These are phyloP conservation scores for Subanguina moxae DNA, from an alignment of 1,140 invertebrate species.

Conservation along the genomic window DNA sequence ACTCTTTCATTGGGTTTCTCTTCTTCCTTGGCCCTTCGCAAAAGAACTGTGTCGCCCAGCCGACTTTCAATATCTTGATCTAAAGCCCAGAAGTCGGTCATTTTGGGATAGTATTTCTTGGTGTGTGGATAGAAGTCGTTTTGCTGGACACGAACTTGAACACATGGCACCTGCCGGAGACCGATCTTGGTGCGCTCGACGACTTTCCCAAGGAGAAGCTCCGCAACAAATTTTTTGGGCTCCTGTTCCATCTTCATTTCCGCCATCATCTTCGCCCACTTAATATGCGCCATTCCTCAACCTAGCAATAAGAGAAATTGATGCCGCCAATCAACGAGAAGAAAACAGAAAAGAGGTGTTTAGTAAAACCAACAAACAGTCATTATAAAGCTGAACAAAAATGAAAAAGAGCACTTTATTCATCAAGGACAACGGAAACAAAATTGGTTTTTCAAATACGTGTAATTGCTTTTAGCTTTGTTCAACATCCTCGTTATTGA, in stretches of 20 bases:
- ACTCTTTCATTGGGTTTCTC: slow-evolving; percentile 38
- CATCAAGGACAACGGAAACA: neutral
- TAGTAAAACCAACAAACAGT: too few species aligned
- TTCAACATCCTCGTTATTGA: neutral
- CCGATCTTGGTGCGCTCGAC: slow-evolving; percentile 49
- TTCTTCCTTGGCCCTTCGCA: slow-evolving; percentile 31
- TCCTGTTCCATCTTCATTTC: neutral
- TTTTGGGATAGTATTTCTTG: slow-evolving; percentile 43
- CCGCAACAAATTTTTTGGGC: neutral
- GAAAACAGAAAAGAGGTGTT: too few species aligned
- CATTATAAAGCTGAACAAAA: neutral
- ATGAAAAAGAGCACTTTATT: neutral
- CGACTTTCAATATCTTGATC: slow-evolving; percentile 30
- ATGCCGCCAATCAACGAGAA: too few species aligned
- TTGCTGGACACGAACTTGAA: slow-evolving; percentile 43
- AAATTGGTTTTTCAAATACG: neutral
- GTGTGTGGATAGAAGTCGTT: slow-evolving; percentile 53
- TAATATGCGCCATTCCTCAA: neutral
- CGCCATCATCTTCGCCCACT: neutral
- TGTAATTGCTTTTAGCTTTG: neutral
- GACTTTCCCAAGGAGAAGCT: slow-evolving; percentile 19
- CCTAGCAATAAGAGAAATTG: neutral
- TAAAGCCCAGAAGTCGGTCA: slow-evolving; percentile 50
- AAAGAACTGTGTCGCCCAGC: slow-evolving; percentile 50
- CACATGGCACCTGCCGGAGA: slow-evolving; percentile 44